Conservation (phyloP, 35 echinoderm and acorn worm genomes). For the Heliocidaris tuberculata region DNA sequence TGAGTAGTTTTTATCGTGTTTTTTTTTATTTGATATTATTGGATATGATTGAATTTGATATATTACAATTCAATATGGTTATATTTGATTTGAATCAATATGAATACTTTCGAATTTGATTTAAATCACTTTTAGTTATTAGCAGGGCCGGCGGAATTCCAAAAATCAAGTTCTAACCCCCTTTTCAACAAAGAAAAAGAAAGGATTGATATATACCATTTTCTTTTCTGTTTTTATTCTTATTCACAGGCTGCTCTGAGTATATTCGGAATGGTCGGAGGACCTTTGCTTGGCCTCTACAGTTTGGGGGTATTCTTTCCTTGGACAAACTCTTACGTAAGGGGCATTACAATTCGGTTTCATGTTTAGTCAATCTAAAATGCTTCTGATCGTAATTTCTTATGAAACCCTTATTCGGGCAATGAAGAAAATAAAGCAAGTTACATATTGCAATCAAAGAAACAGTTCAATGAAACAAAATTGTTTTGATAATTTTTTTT, state of each 20-base stretch:
- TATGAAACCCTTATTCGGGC: too few species aligned
- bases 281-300: conserved; percentile 72
- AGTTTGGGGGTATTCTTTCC: conserved; percentile 80
- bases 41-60: too few species aligned
- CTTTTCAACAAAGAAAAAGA: too few species aligned
- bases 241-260: conserved; percentile 61
- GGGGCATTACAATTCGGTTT: neutral
- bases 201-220: neutral
- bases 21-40: too few species aligned
- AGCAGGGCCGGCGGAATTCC: too few species aligned
- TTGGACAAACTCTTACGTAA: conserved; percentile 72
- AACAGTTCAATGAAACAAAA: neutral
- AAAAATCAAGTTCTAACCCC: too few species aligned
- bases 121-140: too few species aligned
- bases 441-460: neutral
- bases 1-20: too few species aligned
- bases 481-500: too few species aligned
- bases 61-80: too few species aligned
- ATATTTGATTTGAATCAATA: too few species aligned
- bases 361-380: neutral
- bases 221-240: neutral
- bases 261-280: conserved; percentile 78
- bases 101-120: too few species aligned
- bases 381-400: neutral
- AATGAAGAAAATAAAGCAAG: neutral